phyloP scores from a whole-genome alignment of 2,113 vertebrate species.

The Oncorhynchus tshawytscha region DNA sequence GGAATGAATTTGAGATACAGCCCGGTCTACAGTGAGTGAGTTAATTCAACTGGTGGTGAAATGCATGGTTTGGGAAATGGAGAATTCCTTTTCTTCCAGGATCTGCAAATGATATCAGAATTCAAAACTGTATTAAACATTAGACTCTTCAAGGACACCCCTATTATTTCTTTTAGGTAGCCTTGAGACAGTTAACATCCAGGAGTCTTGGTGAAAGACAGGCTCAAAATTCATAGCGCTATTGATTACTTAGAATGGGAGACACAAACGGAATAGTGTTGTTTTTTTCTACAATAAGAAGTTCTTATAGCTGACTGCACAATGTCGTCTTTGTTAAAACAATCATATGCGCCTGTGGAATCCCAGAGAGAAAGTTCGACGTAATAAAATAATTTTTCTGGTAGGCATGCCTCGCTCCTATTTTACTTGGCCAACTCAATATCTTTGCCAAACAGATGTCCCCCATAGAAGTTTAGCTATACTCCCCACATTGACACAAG shows the following conservation, averaged over 20 bases:
- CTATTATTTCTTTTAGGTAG: neutral
- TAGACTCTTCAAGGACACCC: slow-evolving; percentile 16
- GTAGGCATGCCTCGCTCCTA: slow-evolving; percentile 28
- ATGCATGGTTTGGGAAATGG: neutral
- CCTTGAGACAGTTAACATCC: slow-evolving; percentile 5
- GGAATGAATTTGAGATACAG: neutral
- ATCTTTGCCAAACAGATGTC: slow-evolving; percentile 50
- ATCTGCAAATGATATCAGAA: slow-evolving; percentile 29
- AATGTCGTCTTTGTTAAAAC: slow-evolving; percentile 40
- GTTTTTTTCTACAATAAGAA: neutral
- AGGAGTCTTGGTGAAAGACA: neutral
- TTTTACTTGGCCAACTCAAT: slow-evolving; percentile 37
- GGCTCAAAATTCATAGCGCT: neutral
- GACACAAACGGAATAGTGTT: neutral
- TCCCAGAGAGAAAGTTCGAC: slow-evolving; percentile 18
- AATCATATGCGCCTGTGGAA: slow-evolving; percentile 15
- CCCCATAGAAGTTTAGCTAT: slow-evolving; percentile 27
- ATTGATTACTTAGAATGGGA: slow-evolving; percentile 8
- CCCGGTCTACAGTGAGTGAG: neutral
- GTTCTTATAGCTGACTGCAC: slow-evolving; percentile 24
- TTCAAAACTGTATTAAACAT: slow-evolving; percentile 14
- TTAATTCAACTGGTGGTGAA: neutral
- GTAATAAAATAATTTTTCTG: slow-evolving; percentile 36
- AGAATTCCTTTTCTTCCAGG: neutral
- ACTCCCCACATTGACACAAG: slow-evolving; percentile 8